Percentiles rank a stretch among this genome's conserved stretches.
These are phyloP conservation scores for Cyclophora punctaria DNA, from an alignment of 2,888 invertebrate genomes.

Conservation along the genomic window DNA sequence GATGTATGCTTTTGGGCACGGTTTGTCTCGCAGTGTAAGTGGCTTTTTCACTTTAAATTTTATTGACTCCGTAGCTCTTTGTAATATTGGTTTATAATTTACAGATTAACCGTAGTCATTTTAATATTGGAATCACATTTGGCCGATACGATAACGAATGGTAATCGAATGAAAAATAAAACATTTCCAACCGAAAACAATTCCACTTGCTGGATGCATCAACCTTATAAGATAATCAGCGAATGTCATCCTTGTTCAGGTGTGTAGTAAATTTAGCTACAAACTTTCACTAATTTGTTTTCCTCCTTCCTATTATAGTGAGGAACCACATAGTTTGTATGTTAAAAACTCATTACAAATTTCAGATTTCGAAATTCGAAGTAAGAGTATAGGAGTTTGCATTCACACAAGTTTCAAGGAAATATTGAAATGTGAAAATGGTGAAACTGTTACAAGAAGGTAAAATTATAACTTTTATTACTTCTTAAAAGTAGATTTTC, in stretches of 20 bases:
- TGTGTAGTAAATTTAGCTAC: conserved; percentile 27
- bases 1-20: conserved; percentile 87
- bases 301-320: not conserved
- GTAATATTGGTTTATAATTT: conserved; percentile 27
- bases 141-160: conserved; percentile 71
- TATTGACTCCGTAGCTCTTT: not conserved
- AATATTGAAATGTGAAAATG: conserved; percentile 85
- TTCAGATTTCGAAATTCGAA: conserved; percentile 85
- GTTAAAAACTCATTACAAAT: too few species aligned
- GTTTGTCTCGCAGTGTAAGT: conserved; percentile 84
- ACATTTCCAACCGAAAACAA: conserved; percentile 84
- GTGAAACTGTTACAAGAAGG: conserved; percentile 87
- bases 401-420: conserved; percentile 89
- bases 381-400: conserved; percentile 87
- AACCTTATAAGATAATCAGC: conserved; percentile 80
- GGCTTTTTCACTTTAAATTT: not conserved
- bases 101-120: conserved; percentile 85
- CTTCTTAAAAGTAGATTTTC: too few species aligned
- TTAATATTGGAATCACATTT: conserved; percentile 86
- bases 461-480: not conserved
- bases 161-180: conserved; percentile 75
- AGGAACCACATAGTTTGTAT: too few species aligned
- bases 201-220: conserved; percentile 84
- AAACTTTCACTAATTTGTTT: not conserved
- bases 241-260: conserved; percentile 92